Base-by-base conservation (phyloP, 92 coral and sea anemone species). In the Zoanthus sansibaricus region DNA sequence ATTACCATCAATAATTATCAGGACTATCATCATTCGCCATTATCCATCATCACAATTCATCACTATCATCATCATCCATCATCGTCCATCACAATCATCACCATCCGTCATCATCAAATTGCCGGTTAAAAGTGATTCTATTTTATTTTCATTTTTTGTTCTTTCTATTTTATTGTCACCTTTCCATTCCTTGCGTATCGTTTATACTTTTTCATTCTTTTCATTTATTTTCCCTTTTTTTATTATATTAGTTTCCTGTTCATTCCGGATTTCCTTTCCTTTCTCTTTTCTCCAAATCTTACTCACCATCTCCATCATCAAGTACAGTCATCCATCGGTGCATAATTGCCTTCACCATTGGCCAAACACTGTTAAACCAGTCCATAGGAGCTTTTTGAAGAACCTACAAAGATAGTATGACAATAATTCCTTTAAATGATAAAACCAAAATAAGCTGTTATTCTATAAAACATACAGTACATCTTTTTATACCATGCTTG, bases 311-410 rank as follows among this genome's bases (percentile, higher is more conserved):
- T 33, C 94, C 94, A 14, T 76, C 30, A 71, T 95, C 98, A 7
- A 95, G 89, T 64, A 82, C 78, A n/a, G 90, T 93, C 96, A 93
- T 93, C 95, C 95, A 95, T 37, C 98, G 91, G 6, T 76, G 72
- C 98, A 95, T 93, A 74, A 95, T 93, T 78, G 62, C 76, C 87
- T 95, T 95, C 25, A 95, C 94, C 64, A 86, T 88, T 1, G 98
- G 98, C 98, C 98, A 95, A 21, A 87, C 71, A n/a, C 89, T 90
- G 88, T 90, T 52, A 46, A 95, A 88, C 92, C 93, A 95, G 14
- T 79, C 88, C 33, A 37, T 72, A 6, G 96, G 88, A n/a, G 98
- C 96, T 49, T 91, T 91, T 49, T 95, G 98, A 55, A 84, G 94
- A 64, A 93, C 84, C 98, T 95, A 87, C 54, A 21, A 56, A 49